Base-by-base conservation (phyloP, 2,888 invertebrate species). In the Amphipoea oculea region DNA sequence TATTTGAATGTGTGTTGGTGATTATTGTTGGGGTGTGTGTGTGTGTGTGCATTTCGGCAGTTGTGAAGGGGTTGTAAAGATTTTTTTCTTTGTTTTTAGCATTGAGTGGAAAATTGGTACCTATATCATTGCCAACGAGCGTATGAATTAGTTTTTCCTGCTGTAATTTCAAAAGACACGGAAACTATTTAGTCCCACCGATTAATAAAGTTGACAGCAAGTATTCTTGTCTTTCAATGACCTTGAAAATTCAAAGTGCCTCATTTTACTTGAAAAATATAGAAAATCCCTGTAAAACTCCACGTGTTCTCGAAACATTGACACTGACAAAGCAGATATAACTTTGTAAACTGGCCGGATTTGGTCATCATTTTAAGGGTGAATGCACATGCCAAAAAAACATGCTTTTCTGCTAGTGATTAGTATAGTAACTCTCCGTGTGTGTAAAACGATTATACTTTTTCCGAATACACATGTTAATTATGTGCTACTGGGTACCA, bases 31-130 rank as follows among this genome's bases (percentile, higher is more conserved):
- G 3, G 42, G 20, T 36, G 14, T 60, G 14, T 70, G 5, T 36
- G 68, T 78, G 36, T 84, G 70, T 77, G 62, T 79, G 73, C 42
- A 76, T 79, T 86, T 81, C 14, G 75, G 76, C 68, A 78, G 67
- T 81, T 82, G 70, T 79, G n/a, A 74, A 77, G 68, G 88, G 78
- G 62, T 73, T 74, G 62, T 62, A 48, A 9, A 42, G 5, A n/a
- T 17, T 40, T 74, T 76, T 75, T 66, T 42, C 45, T 70, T 70
- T 66, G 48, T 76, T 75, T 75, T 73, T 57, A 40, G 12, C 57
- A 60, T 12, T 63, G 42, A 79, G 45, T 75, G 69, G 40, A 65
- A 73, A 84, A 78, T 79, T 76, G 2, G 20, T 70, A 40, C 14
- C 20, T 36, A 63, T 20, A 36, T 48, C 36, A 40, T 69, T 48